Evolutionary conservation across 1,140 invertebrate genomes (phyloP).

Genomic region (Zaprionus nigranus): DNA sequence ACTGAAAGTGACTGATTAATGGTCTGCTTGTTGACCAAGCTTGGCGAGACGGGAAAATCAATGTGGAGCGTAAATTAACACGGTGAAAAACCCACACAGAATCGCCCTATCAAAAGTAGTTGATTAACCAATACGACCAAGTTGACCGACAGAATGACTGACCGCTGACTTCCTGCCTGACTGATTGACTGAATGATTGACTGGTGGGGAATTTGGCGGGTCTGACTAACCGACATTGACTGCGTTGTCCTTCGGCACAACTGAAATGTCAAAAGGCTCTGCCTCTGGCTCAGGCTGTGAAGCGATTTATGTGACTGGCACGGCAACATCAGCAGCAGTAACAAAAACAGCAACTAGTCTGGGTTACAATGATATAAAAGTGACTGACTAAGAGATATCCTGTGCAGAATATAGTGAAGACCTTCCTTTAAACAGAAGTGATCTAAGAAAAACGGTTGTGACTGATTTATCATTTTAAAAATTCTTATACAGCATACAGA

Average conservation of each 20-base stretch:
- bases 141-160: slow-evolving; percentile 23
- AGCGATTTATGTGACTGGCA: slow-evolving; percentile 55
- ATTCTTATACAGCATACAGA: too few relatives aligned
- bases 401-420: background rate
- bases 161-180: slow-evolving; percentile 21
- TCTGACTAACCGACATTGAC: slow-evolving; percentile 45
- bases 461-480: too few relatives aligned
- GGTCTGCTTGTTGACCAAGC: slow-evolving; percentile 9
- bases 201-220: slow-evolving; percentile 32
- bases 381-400: background rate
- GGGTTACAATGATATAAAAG: background rate
- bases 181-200: slow-evolving; percentile 33
- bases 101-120: slow-evolving; percentile 12
- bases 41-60: slow-evolving; percentile 52
- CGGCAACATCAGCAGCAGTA: slow-evolving; percentile 32
- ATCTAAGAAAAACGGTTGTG: too few relatives aligned
- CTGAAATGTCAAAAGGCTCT: slow-evolving; percentile 73
- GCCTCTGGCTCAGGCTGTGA: slow-evolving; percentile 28
- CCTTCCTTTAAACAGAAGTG: too few relatives aligned
- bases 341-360: slow-evolving; percentile 20
- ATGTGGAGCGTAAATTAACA: slow-evolving; percentile 41
- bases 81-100: slow-evolving; percentile 33
- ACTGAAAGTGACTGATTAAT: slow-evolving; percentile 42
- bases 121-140: slow-evolving; percentile 24
- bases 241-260: slow-evolving; percentile 60